Evolutionary conservation across 2,888 invertebrate genomes (phyloP).

Genomic region (Coleophora deauratella): DNA sequence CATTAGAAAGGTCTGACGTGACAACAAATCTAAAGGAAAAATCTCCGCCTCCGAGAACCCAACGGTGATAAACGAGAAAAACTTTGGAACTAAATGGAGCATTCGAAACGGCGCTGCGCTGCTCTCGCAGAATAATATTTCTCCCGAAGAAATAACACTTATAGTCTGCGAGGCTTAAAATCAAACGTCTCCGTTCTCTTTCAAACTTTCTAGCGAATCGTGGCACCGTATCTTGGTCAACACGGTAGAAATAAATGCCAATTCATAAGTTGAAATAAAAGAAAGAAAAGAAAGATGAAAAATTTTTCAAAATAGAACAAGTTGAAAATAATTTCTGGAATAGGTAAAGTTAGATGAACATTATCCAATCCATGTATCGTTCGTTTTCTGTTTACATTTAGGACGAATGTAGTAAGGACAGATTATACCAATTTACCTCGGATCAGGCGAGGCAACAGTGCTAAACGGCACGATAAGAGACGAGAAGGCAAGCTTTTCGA

Average conservation of each 20-base stretch:
- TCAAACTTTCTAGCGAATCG: slow-evolving; percentile 47
- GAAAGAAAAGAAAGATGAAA: slow-evolving; percentile 22
- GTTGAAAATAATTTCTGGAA: too few species aligned
- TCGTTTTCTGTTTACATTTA: too few species aligned
- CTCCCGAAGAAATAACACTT: slow-evolving; percentile 72
- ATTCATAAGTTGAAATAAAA: slow-evolving; percentile 30
- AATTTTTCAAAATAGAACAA: background rate
- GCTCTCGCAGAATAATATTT: slow-evolving; percentile 72
- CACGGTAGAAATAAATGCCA: slow-evolving; percentile 44
- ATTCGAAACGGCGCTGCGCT: slow-evolving; percentile 70
- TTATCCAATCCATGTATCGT: too few species aligned
- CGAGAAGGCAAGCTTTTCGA: slow-evolving; percentile 29
- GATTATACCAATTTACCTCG: slow-evolving; percentile 56
- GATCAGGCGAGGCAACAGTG: slow-evolving; percentile 27
- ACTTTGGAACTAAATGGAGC: slow-evolving; percentile 75
- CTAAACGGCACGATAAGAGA: slow-evolving; percentile 40
- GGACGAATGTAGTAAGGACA: slow-evolving; percentile 24
- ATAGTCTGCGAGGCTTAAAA: slow-evolving; percentile 73
- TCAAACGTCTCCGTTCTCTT: slow-evolving; percentile 66
- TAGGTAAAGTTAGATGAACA: too few species aligned
- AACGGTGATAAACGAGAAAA: slow-evolving; percentile 75
- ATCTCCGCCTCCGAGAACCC: slow-evolving; percentile 72
- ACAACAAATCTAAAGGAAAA: slow-evolving; percentile 75
- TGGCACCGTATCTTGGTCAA: slow-evolving; percentile 46
- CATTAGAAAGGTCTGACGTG: slow-evolving; percentile 75